These are phyloP conservation scores for Steinernema scapterisci DNA, from an alignment of 2,888 invertebrate genomes.

Conservation along the genomic window DNA sequence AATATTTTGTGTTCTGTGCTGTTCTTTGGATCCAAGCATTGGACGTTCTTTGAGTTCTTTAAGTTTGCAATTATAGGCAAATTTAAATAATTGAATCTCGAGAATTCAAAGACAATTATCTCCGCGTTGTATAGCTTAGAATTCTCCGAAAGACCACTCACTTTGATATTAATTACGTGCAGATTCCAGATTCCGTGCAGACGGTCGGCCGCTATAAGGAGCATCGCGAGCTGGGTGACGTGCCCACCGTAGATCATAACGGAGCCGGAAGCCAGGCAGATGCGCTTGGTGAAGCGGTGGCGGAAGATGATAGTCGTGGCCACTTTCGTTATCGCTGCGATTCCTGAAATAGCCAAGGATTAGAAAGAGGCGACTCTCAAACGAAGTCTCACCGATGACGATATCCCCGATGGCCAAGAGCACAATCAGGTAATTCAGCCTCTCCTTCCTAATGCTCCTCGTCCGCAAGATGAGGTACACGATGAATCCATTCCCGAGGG, in stretches of 20 bases:
- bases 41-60: too few species aligned
- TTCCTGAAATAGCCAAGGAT: background rate
- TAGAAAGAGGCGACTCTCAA: too few species aligned
- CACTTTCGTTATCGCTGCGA: background rate
- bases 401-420: background rate
- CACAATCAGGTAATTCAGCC: background rate
- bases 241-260: conserved; percentile 2
- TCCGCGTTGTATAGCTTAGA: too few species aligned
- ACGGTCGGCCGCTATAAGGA: conserved; percentile 6
- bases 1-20: too few species aligned
- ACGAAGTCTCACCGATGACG: background rate
- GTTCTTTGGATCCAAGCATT: too few species aligned
- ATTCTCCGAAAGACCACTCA: background rate
- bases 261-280: background rate
- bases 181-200: conserved; percentile 8
- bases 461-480: background rate
- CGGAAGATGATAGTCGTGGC: background rate
- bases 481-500: background rate
- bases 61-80: too few species aligned
- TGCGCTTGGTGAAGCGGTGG: background rate
- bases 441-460: background rate
- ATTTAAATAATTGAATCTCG: too few species aligned
- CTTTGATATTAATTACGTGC: background rate
- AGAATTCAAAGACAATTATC: too few species aligned
- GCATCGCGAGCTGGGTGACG: background rate